phyloP scores from a whole-genome alignment of 2,797 vertebrate genomes.

The Remorina albescens region DNA sequence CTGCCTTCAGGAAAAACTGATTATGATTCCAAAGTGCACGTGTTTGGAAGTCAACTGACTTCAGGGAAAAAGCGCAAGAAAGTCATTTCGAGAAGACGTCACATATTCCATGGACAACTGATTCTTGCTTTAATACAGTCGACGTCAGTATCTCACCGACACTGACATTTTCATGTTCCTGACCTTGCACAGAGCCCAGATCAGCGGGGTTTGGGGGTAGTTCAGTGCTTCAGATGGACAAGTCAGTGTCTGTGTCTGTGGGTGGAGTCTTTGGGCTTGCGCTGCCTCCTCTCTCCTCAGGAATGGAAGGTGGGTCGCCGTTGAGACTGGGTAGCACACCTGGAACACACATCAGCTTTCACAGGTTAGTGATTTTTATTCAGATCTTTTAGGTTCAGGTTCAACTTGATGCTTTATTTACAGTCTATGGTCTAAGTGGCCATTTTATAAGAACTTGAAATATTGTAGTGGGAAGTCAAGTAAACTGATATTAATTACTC shows the following conservation, averaged over 20 bases:
- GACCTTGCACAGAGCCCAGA: not conserved
- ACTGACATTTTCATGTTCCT: not conserved
- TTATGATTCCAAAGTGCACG: conserved; percentile 34
- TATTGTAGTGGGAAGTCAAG: no score
- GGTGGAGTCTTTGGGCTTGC: conserved; percentile 80
- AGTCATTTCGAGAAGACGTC: conserved; percentile 14
- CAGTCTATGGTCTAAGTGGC: not conserved
- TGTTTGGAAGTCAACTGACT: conserved; percentile 40
- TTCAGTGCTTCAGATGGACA: conserved; percentile 86
- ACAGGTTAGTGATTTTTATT: not conserved
- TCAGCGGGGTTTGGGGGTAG: not conserved
- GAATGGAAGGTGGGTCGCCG: conserved; percentile 89
- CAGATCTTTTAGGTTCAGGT: not conserved
- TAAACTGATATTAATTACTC: not conserved
- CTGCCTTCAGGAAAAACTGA: not conserved
- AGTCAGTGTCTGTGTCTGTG: conserved; percentile 88
- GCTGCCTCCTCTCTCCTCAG: conserved; percentile 85
- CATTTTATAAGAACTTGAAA: no score
- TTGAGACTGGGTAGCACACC: conserved; percentile 85
- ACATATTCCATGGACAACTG: not conserved
- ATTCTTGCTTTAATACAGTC: not conserved
- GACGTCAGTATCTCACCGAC: not conserved
- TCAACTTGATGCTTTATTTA: not conserved
- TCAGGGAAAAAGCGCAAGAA: conserved; percentile 8
- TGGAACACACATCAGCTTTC: conserved; percentile 32